These are phyloP conservation scores for Cremastinae sp. DNA, from an alignment of 2,888 invertebrate genomes.

Conservation along the genomic window DNA sequence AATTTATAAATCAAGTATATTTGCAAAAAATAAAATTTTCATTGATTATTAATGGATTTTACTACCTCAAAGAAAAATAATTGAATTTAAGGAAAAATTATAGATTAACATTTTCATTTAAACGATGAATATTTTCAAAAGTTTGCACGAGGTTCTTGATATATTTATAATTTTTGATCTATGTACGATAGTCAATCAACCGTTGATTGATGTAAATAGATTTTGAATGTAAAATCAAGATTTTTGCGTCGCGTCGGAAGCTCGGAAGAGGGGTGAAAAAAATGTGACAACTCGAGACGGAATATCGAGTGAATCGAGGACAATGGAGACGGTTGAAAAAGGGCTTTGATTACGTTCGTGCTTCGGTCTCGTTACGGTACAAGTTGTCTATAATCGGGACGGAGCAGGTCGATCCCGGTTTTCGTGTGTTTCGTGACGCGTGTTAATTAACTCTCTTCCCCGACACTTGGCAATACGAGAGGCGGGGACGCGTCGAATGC, in stretches of 20 bases:
- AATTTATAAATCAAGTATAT: too few relatives aligned
- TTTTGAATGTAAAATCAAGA: too few relatives aligned
- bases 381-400: constrained; percentile 21
- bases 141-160: too few relatives aligned
- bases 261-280: not conserved
- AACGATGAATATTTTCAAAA: too few relatives aligned
- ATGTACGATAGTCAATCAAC: too few relatives aligned
- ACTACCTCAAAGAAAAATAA: too few relatives aligned
- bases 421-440: constrained; percentile 35
- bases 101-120: too few relatives aligned
- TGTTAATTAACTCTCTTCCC: constrained; percentile 46
- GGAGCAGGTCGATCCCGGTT: constrained; percentile 34
- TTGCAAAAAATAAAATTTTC: too few relatives aligned
- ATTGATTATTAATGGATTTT: too few relatives aligned
- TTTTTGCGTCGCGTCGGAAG: not conserved
- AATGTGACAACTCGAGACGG: not conserved
- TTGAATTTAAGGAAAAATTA: too few relatives aligned
- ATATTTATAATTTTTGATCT: too few relatives aligned
- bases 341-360: constrained; percentile 31
- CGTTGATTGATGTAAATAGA: too few relatives aligned
- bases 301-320: not conserved
- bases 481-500: constrained; percentile 11
- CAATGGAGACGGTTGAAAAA: constrained; percentile 16
- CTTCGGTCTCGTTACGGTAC: constrained; percentile 1
- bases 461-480: constrained; percentile 14